Evolutionary conservation across 2,797 vertebrate genomes (phyloP).

Genomic region (Anisognathus igniventris): DNA sequence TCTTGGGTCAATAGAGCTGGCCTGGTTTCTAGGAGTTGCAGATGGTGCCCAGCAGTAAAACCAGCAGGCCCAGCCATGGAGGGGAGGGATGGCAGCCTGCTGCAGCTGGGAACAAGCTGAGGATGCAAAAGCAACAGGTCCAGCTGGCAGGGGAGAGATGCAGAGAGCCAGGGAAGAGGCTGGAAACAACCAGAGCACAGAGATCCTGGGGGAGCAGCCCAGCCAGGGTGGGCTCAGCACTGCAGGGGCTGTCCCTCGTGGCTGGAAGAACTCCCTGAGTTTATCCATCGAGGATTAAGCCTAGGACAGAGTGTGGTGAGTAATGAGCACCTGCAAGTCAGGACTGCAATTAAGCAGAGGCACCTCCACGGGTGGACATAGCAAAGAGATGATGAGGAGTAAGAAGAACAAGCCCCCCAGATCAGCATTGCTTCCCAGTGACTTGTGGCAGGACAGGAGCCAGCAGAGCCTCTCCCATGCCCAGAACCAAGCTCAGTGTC

Average conservation of each 20-base stretch:
- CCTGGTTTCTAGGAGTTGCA: constrained; percentile 13
- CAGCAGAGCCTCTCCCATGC: background rate
- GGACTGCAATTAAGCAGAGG: background rate
- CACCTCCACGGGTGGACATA: background rate
- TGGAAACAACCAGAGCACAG: background rate
- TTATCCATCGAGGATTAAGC: background rate
- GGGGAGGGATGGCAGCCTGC: background rate
- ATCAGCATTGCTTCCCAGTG: background rate
- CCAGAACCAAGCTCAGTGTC: background rate
- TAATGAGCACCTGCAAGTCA: background rate
- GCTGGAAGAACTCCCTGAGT: background rate
- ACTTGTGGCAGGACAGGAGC: background rate
- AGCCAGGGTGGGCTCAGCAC: background rate
- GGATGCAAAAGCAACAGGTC: background rate
- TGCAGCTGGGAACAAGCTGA: background rate
- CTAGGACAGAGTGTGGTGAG: background rate
- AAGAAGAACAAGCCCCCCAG: background rate
- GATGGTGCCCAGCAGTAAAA: constrained; percentile 6
- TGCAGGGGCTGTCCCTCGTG: fast-evolving
- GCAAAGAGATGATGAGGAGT: background rate
- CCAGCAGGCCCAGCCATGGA: background rate
- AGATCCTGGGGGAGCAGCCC: background rate
- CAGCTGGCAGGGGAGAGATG: background rate
- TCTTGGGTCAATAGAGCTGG: constrained; percentile 7
- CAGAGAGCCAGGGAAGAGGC: background rate